These are phyloP conservation scores for Chymomyza amoena DNA, from an alignment of 2,888 invertebrate genomes.

Conservation along the genomic window DNA sequence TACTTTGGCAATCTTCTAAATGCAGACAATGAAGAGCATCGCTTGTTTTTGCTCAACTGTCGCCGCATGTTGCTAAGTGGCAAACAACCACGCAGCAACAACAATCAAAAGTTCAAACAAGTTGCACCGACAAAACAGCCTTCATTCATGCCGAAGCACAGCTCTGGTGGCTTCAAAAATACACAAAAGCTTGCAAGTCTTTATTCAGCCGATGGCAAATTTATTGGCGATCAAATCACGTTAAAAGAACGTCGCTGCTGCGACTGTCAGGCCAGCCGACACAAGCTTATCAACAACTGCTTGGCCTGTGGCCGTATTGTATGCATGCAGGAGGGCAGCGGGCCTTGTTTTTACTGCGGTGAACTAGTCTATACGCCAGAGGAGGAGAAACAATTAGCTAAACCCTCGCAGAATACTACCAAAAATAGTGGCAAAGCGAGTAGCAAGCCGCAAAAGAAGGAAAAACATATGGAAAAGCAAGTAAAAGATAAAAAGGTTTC, in stretches of 20 bases:
- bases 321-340: slow-evolving; percentile 97
- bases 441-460: slow-evolving; percentile 2
- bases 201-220: slow-evolving; percentile 85
- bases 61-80: slow-evolving; percentile 80
- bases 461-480: slow-evolving; percentile 11
- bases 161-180: slow-evolving; percentile 79
- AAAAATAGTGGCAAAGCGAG: slow-evolving; percentile 78
- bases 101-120: slow-evolving; percentile 12
- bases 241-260: slow-evolving; percentile 90
- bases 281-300: slow-evolving; percentile 95
- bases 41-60: slow-evolving; percentile 83
- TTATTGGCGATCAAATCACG: slow-evolving; percentile 80
- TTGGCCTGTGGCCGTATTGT: slow-evolving; percentile 95
- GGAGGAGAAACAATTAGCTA: slow-evolving; percentile 84
- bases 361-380: slow-evolving; percentile 89
- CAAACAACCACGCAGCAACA: slow-evolving; percentile 48
- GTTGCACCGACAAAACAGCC: slow-evolving; percentile 2
- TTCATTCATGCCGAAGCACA: background rate
- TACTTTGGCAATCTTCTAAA: slow-evolving; percentile 88
- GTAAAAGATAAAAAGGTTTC: slow-evolving; percentile 79
- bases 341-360: slow-evolving; percentile 96
- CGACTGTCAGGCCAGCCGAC: slow-evolving; percentile 94
- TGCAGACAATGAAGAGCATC: slow-evolving; percentile 83
- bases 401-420: slow-evolving; percentile 79
- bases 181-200: slow-evolving; percentile 87